These are phyloP conservation scores for Bubalus kerabau DNA, from an alignment of 2,113 vertebrate species.

Conservation along the genomic window DNA sequence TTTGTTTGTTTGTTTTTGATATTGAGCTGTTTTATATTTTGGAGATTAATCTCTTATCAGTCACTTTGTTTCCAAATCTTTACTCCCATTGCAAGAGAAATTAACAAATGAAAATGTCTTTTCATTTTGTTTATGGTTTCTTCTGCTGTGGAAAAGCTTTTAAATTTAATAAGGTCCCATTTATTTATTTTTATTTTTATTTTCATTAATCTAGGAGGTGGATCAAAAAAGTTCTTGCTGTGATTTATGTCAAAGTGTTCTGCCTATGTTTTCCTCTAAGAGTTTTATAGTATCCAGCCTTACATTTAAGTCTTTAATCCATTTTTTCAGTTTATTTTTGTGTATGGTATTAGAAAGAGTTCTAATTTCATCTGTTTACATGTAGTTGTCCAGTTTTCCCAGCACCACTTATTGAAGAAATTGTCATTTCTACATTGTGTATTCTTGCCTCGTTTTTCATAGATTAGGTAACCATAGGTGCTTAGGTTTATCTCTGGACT, in stretches of 20 bases:
- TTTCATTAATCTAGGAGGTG: not conserved
- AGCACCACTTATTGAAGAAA: not conserved
- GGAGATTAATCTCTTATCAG: not conserved
- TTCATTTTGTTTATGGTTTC: not conserved
- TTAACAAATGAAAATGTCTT: not conserved
- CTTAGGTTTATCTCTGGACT: not conserved
- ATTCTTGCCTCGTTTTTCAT: not conserved
- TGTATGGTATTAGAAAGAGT: not conserved
- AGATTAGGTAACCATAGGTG: not conserved
- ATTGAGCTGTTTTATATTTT: not conserved
- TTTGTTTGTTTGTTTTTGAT: not conserved
- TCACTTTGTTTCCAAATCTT: not conserved
- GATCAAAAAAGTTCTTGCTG: not conserved
- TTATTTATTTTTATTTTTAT: not conserved
- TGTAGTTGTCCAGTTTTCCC: not conserved
- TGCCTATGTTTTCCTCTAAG: not conserved
- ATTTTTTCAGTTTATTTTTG: not conserved
- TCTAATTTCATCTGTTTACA: not conserved
- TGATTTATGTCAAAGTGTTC: not conserved
- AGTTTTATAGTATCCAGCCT: not conserved
- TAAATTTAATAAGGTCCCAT: not conserved
- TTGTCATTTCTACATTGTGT: not conserved
- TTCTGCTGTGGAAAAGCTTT: not conserved
- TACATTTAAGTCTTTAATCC: not conserved
- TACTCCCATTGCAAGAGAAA: not conserved